phyloP scores from a whole-genome alignment of 2,113 vertebrate species.

The Tragelaphus strepsiceros region DNA sequence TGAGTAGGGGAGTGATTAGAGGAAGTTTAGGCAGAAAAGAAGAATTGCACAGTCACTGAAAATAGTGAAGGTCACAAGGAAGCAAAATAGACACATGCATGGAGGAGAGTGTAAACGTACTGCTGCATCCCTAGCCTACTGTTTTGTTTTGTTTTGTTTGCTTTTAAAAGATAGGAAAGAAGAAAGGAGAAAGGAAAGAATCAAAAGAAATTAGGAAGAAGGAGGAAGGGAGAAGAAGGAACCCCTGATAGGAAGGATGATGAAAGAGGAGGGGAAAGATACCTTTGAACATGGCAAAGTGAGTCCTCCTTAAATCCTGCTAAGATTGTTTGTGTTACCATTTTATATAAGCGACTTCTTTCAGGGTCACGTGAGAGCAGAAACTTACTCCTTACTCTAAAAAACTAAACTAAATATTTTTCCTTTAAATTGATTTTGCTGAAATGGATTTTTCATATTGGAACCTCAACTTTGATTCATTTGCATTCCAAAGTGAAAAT shows the following conservation, averaged over 20 bases:
- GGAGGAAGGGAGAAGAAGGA: too few relatives aligned
- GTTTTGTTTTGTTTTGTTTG: neutral
- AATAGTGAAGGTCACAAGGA: neutral
- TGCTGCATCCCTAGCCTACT: neutral
- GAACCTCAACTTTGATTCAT: conserved; percentile 3
- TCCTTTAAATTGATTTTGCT: conserved; percentile 20
- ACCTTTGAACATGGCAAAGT: neutral
- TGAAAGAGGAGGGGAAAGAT: neutral
- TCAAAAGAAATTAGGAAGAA: too few relatives aligned
- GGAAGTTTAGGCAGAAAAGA: neutral
- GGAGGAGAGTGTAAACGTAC: neutral
- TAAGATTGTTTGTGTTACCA: neutral
- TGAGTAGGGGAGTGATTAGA: neutral
- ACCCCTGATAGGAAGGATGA: neutral
- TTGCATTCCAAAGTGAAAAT: conserved; percentile 34
- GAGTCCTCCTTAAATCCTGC: neutral
- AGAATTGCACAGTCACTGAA: neutral
- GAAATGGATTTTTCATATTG: conserved; percentile 18
- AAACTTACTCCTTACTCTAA: neutral
- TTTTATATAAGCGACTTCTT: neutral
- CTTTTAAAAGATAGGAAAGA: neutral
- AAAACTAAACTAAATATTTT: neutral
- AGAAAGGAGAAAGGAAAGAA: too few relatives aligned
- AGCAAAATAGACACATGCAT: neutral
- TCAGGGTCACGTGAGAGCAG: neutral